Evolutionary conservation across 2,797 vertebrate genomes (phyloP), one percentile per base, ranked within the genome.

Genomic region (Protonibea diacanthus): DNA sequence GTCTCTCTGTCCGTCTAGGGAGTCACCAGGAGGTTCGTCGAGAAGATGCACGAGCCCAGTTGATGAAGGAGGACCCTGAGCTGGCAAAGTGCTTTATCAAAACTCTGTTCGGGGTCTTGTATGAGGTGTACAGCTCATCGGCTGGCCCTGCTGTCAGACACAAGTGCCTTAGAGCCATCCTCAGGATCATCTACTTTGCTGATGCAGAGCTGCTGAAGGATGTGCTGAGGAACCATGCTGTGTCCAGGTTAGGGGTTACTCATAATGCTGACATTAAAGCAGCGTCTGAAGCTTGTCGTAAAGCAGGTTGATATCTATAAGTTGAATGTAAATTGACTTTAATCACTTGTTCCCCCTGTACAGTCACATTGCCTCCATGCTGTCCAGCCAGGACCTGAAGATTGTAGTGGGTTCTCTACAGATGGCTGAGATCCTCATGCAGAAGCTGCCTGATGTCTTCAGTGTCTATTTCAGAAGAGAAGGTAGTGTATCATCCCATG

Each of bases 151-250:
- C 98, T 77, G 98, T 99, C 95, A 97, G 98, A 99, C 98, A 99
- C 95, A 99, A 99, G 98, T 99, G 98, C 98, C 98, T 99, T 98
- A 97, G 98, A 98, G 98, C 98, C 97, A 99, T 99, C 96, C 98
- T 99, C 96, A 98, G 98, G 95, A 99, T 99, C 93, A 99, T 99
- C 95, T 99, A 96, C 96, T 99, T 99, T 95, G 98, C 98, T 80
- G 98, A 99, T 94, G 98, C 98, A 53, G 98, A 99, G 93, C 96
- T 99, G 94, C 95, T 99, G 83, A 99, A 99, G 93, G 98, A 99
- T 91, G 98, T 99, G 84, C 95, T 99, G 90, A 99, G 97, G 95
- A 99, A 99, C 92, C 98, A 99, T 91, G 96, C 98, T 83, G 98
- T 99, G 93, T 99, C 98, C 93, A 99, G 98, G 98, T 99, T 12